Evolutionary conservation across 2,888 invertebrate genomes (phyloP).

Genomic region (Brassicogethes aeneus): DNA sequence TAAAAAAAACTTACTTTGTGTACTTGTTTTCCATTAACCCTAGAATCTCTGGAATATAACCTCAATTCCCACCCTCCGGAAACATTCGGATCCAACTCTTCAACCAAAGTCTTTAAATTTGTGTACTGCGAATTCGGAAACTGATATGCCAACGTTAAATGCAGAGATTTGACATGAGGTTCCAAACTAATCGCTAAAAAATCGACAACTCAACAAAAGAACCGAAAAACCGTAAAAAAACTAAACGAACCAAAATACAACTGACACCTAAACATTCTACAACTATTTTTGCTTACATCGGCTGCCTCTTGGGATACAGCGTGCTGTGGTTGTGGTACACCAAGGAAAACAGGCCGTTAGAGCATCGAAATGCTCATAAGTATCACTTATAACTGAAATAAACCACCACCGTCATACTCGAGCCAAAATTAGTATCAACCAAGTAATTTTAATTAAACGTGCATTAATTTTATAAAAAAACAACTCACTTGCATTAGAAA

Average conservation of each 20-base stretch:
- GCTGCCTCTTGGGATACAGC: slow-evolving; percentile 53
- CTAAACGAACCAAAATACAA: too few relatives aligned
- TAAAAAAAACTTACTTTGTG: too few relatives aligned
- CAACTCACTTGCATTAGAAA: slow-evolving; percentile 61
- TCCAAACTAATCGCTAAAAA: slow-evolving; percentile 61
- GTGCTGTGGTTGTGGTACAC: slow-evolving; percentile 55
- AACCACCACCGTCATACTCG: slow-evolving; percentile 17
- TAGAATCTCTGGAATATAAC: slow-evolving; percentile 76
- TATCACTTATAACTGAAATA: slow-evolving; percentile 59
- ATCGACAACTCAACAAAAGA: too few relatives aligned
- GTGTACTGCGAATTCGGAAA: slow-evolving; percentile 66
- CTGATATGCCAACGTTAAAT: slow-evolving; percentile 83
- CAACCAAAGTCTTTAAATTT: slow-evolving; percentile 62
- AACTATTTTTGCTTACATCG: slow-evolving; percentile 47
- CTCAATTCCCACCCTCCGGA: slow-evolving; percentile 75
- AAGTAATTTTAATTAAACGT: too few relatives aligned
- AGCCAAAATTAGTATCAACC: background rate
- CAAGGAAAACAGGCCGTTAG: slow-evolving; percentile 71
- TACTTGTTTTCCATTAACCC: slow-evolving; percentile 63
- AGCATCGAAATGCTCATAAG: slow-evolving; percentile 66
- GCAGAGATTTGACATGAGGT: slow-evolving; percentile 76
- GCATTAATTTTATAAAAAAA: too few relatives aligned
- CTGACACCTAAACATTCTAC: too few relatives aligned
- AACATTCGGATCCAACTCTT: slow-evolving; percentile 57
- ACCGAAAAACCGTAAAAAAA: too few relatives aligned